These are phyloP conservation scores for Felis catus DNA, from an alignment of 2,113 vertebrate species.

Conservation along the genomic window F.catus_Fca126_mat1.0 CM031423.1:59567501-59568000, in stretches of 20 bases:
- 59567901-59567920: neutral
- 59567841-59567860: neutral
- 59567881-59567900: neutral
- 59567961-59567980: neutral
- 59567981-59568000: constrained; percentile 9
- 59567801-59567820: neutral
- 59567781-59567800: neutral
- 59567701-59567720: neutral
- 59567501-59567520: constrained; percentile 1
- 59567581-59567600: neutral
- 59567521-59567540: neutral
- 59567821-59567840: neutral
- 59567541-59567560: neutral
- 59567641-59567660: neutral
- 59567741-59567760: neutral
- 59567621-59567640: neutral
- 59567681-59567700: neutral
- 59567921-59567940: neutral
- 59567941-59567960: neutral
- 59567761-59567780: rapidly evolving
- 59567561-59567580: neutral
- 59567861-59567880: neutral
- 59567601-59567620: neutral
- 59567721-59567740: neutral
- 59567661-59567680: neutral